phyloP scores from a whole-genome alignment of 1,140 invertebrate genomes.

The Cotesia typhae region DNA sequence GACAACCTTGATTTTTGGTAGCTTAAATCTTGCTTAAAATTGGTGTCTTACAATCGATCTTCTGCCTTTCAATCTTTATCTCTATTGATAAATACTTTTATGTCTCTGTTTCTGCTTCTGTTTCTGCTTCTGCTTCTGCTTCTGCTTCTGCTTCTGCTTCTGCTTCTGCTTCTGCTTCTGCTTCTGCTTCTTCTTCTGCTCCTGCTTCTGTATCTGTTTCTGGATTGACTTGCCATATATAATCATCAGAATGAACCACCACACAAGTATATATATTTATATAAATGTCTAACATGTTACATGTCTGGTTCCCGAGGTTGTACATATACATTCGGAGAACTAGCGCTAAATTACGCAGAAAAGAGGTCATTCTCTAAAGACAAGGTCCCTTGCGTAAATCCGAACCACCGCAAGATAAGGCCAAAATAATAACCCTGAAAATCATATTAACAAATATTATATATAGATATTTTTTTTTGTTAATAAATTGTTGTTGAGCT shows the following conservation, averaged over 20 bases:
- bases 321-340: slow-evolving; percentile 5
- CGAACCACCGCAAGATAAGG: not conserved
- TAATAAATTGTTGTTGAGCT: too few relatives aligned
- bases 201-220: too few relatives aligned
- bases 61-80: not conserved
- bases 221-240: too few relatives aligned
- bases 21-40: slow-evolving; percentile 3
- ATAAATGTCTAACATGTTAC: not conserved
- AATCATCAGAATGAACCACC: too few relatives aligned
- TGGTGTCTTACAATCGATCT: not conserved
- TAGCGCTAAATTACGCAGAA: slow-evolving; percentile 24
- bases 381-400: slow-evolving; percentile 14
- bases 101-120: too few relatives aligned
- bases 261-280: not conserved
- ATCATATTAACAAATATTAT: not conserved
- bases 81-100: not conserved
- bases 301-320: not conserved
- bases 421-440: slow-evolving; percentile 7
- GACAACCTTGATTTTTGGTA: slow-evolving; percentile 31
- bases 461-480: not conserved
- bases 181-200: too few relatives aligned
- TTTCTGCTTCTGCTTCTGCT: too few relatives aligned
- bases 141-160: too few relatives aligned
- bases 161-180: too few relatives aligned
- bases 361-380: slow-evolving; percentile 25